These are phyloP conservation scores for Mercenaria mercenaria DNA, from an alignment of 1,140 invertebrate genomes.

Conservation along the genomic window DNA sequence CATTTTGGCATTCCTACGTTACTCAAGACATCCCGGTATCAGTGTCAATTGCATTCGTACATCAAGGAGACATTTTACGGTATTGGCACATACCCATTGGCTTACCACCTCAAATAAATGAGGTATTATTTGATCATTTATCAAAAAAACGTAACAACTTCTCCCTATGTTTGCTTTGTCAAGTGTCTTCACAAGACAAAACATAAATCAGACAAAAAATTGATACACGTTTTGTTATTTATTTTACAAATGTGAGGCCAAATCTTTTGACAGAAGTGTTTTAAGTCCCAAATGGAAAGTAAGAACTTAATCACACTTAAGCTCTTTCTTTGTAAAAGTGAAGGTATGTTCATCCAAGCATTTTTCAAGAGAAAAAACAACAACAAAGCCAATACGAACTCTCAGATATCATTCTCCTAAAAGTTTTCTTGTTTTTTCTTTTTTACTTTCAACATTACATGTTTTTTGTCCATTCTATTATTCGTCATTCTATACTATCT, in stretches of 20 bases:
- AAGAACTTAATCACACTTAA: no score
- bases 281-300: no score
- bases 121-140: not conserved
- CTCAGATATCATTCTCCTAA: no score
- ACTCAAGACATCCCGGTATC: constrained; percentile 9
- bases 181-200: not conserved
- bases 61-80: not conserved
- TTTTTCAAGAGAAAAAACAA: no score
- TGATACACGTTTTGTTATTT: no score
- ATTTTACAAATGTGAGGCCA: not conserved
- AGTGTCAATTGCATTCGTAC: not conserved
- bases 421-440: no score
- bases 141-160: not conserved
- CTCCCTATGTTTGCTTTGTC: not conserved
- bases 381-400: no score
- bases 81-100: not conserved
- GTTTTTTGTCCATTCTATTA: no score
- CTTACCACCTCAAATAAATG: constrained; percentile 8
- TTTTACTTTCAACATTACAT: no score
- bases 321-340: no score
- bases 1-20: not conserved
- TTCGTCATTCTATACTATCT: no score
- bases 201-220: not conserved
- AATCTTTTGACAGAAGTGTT: not conserved
- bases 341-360: no score